A percentile compares a stretch with the other conserved stretches of the same genome.
Evolutionary conservation across 2,113 vertebrate genomes (phyloP).

Genomic region (Actinemys pallida): DNA sequence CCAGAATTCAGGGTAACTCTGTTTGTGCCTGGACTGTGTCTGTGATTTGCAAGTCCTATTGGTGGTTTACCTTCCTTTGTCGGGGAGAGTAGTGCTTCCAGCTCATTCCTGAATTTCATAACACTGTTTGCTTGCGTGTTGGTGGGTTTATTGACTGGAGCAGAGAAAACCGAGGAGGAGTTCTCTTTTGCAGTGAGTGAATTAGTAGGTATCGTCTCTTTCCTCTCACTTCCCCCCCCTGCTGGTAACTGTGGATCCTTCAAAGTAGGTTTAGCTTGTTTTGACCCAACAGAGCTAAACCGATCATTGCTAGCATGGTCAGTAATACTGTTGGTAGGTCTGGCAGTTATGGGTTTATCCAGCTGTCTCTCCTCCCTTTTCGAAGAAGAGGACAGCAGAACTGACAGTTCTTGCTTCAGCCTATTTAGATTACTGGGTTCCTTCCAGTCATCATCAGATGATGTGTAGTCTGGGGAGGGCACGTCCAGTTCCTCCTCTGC

Average conservation of each 20-base stretch:
- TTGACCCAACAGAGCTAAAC: rapidly evolving
- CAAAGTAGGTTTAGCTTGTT: neutral
- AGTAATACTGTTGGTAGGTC: rapidly evolving
- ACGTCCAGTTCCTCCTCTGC: conserved; percentile 44
- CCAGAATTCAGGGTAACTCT: neutral
- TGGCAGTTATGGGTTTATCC: neutral
- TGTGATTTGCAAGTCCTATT: conserved; percentile 31
- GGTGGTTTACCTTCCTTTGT: conserved; percentile 72
- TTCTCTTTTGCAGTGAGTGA: neutral
- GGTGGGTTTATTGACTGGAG: neutral
- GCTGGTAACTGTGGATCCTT: rapidly evolving
- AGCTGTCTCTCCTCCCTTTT: conserved; percentile 21
- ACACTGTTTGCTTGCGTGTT: conserved; percentile 43
- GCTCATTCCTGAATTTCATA: conserved; percentile 73
- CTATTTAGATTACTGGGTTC: conserved; percentile 74
- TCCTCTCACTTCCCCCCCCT: conserved; percentile 24
- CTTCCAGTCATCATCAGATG: conserved; percentile 64
- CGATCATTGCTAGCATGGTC: rapidly evolving
- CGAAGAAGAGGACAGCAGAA: conserved; percentile 70
- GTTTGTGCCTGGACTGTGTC: conserved; percentile 45
- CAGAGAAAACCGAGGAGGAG: neutral
- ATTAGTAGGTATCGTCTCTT: neutral
- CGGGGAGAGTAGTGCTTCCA: conserved; percentile 79
- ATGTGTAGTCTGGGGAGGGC: conserved; percentile 47
- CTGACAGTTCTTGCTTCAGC: conserved; percentile 75